These are phyloP conservation scores for Notodonta ziczac DNA, from an alignment of 2,888 invertebrate genomes.

Conservation along the genomic window DNA sequence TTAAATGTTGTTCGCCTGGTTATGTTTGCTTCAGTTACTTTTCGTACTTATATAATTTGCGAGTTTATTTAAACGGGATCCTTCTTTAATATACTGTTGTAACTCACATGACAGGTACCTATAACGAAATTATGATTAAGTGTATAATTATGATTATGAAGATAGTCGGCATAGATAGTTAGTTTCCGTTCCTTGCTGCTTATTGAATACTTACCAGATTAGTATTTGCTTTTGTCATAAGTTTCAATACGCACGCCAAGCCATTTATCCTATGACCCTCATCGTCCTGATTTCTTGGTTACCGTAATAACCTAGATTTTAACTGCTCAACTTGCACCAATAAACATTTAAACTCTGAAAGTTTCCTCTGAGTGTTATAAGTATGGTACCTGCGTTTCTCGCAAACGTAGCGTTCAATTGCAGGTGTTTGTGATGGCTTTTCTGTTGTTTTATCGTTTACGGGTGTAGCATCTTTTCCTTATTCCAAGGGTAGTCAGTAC, in stretches of 20 bases:
- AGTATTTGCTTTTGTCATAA: no score
- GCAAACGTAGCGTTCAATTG: not conserved
- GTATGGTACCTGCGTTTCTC: not conserved
- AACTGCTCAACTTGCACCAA: not conserved
- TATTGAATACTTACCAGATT: no score
- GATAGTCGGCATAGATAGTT: no score
- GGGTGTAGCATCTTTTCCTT: no score
- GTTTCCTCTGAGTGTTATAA: not conserved
- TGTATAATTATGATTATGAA: no score
- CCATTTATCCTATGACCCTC: no score
- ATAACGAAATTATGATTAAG: no score
- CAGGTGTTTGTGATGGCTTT: constrained; percentile 1
- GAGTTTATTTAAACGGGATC: not conserved
- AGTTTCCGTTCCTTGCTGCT: no score
- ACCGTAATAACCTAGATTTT: not conserved
- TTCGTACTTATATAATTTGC: not conserved
- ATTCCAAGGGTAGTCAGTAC: no score
- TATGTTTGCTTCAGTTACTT: constrained; percentile 2
- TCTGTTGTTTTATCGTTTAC: not conserved
- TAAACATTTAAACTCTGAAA: constrained; percentile 5
- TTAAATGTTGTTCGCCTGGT: constrained; percentile 7
- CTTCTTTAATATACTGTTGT: not conserved
- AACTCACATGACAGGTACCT: no score
- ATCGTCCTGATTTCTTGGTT: no score
- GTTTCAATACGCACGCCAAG: no score